phyloP scores from a whole-genome alignment of 23 tunicate genomes.

The Styela plicata region DNA sequence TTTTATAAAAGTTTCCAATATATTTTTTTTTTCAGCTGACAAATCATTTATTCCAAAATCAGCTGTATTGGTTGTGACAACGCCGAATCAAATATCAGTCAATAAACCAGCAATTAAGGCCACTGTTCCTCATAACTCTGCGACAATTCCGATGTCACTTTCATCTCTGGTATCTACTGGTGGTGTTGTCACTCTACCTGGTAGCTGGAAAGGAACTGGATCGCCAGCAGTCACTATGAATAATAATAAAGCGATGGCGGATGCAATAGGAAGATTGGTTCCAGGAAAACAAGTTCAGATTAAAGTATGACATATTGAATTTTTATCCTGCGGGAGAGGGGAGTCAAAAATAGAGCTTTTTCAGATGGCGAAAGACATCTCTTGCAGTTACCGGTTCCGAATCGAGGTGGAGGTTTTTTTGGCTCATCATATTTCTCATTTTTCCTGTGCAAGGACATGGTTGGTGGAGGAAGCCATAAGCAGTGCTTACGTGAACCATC shows the following conservation, averaged over 20 bases:
- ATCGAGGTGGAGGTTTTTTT: too few relatives aligned
- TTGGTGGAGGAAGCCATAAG: too few relatives aligned
- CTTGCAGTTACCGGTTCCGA: too few relatives aligned
- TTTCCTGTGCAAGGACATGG: too few relatives aligned
- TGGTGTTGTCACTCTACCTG: constrained; percentile 30
- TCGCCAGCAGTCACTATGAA: not conserved
- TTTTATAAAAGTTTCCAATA: not conserved
- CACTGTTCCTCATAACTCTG: not conserved
- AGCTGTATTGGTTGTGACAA: constrained; percentile 19
- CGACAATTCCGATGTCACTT: constrained; percentile 18
- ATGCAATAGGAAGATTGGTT: not conserved
- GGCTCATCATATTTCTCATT: too few relatives aligned
- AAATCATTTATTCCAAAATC: not conserved
- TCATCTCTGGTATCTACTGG: constrained; percentile 26
- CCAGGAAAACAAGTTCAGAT: constrained; percentile 17
- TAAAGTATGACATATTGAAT: not conserved
- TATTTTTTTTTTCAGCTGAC: not conserved
- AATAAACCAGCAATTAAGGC: not conserved
- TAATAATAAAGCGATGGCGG: not conserved
- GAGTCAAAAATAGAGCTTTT: too few relatives aligned
- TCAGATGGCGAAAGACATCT: too few relatives aligned
- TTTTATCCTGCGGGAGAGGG: too few relatives aligned
- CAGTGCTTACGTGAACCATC: too few relatives aligned
- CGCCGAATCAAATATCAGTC: not conserved
- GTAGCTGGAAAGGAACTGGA: constrained; percentile 7